phyloP scores from a whole-genome alignment of 1,140 invertebrate genomes.

The Drosophila azteca region DNA sequence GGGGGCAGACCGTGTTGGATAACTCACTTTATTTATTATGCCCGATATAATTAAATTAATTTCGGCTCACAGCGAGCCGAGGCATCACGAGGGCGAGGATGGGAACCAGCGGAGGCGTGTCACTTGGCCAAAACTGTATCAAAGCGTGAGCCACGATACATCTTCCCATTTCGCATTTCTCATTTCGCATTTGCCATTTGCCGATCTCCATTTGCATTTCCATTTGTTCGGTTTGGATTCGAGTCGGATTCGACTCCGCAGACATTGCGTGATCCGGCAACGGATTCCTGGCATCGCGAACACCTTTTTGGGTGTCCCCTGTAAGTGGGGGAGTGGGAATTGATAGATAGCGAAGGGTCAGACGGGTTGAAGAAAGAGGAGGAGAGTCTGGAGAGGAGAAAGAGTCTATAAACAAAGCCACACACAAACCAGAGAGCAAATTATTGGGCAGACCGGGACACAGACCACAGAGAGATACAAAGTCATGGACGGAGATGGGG shows the following conservation, averaged over 20 bases:
- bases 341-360: constrained; percentile 21
- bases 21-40: constrained; percentile 73
- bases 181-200: constrained; percentile 58
- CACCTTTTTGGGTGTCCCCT: constrained; percentile 75
- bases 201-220: constrained; percentile 65
- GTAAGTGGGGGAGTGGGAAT: constrained; percentile 12
- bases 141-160: constrained; percentile 65
- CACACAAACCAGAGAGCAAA: constrained; percentile 73
- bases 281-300: constrained; percentile 73
- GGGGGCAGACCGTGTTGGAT: constrained; percentile 41
- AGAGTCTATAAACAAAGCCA: constrained; percentile 66
- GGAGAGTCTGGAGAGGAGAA: constrained; percentile 17
- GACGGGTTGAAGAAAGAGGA: neutral
- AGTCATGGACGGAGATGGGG: too few relatives aligned
- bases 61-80: constrained; percentile 26
- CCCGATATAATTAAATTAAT: constrained; percentile 75
- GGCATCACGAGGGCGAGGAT: too few relatives aligned
- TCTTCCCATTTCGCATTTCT: constrained; percentile 55
- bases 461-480: neutral
- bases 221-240: constrained; percentile 32
- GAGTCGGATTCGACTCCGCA: constrained; percentile 9
- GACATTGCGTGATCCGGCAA: constrained; percentile 71
- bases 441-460: constrained; percentile 66
- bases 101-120: constrained; percentile 43
- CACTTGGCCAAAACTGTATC: constrained; percentile 57